phyloP scores from a whole-genome alignment of 2,797 vertebrate species.

The Cyclura pinguis region DNA sequence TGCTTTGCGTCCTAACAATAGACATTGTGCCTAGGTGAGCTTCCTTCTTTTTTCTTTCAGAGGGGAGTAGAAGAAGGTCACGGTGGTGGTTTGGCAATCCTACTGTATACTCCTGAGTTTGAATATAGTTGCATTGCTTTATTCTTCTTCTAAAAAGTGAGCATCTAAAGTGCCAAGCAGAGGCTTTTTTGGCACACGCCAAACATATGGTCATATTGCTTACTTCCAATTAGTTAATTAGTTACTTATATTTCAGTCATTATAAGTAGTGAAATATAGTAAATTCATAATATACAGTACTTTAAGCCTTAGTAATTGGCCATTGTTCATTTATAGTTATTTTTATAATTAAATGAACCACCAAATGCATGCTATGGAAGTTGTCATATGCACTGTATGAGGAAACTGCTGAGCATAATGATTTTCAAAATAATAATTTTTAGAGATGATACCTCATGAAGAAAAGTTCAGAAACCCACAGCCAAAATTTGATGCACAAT shows the following conservation, averaged over 20 bases:
- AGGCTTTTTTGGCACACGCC: not conserved
- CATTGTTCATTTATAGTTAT: no score
- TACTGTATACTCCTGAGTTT: not conserved
- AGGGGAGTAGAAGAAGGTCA: not conserved
- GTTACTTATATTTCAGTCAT: no score
- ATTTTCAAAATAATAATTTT: not conserved
- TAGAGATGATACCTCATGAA: not conserved
- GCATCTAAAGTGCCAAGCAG: not conserved
- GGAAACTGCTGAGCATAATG: not conserved
- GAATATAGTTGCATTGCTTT: not conserved
- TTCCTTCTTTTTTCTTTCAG: not conserved
- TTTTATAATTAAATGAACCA: no score
- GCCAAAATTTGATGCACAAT: not conserved
- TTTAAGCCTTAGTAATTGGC: no score
- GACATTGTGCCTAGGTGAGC: not conserved
- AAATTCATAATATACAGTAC: no score
- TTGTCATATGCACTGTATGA: no score
- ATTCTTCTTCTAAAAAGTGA: not conserved
- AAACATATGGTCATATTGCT: not conserved
- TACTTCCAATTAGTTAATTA: no score
- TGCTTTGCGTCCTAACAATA: no score
- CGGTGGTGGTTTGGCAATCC: not conserved
- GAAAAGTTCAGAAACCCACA: not conserved
- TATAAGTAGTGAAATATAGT: no score
- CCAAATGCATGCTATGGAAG: no score